Evolutionary conservation across 2,797 vertebrate species (phyloP).

Genomic region (Argya squamiceps): DNA sequence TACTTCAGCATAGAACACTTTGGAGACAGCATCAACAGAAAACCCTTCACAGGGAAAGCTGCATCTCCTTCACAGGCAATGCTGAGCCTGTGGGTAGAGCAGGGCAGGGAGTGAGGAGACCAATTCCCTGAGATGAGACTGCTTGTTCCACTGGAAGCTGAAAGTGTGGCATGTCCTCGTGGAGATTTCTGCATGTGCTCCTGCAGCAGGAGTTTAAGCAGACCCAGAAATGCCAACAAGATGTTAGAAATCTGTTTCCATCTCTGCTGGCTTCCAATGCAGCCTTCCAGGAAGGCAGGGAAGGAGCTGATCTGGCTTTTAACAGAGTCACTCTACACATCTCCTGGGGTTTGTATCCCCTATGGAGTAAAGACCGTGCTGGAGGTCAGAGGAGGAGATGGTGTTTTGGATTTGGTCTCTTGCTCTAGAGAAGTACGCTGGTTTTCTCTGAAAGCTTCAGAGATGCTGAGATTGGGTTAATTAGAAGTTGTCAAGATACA

Average conservation of each 20-base stretch:
- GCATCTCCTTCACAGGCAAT: neutral
- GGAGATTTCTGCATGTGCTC: neutral
- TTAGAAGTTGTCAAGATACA: conserved; percentile 37
- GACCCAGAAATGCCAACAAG: neutral
- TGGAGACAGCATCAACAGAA: neutral
- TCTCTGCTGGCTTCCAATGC: neutral
- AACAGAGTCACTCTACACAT: neutral
- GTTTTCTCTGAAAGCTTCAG: neutral
- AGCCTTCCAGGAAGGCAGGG: neutral
- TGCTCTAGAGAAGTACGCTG: neutral
- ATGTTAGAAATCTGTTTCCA: neutral
- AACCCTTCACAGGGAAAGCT: neutral
- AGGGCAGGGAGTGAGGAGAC: neutral
- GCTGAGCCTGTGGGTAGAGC: neutral
- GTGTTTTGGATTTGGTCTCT: neutral
- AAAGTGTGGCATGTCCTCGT: neutral
- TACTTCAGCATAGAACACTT: neutral
- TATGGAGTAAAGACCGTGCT: neutral
- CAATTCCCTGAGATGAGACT: neutral
- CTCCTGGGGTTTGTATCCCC: neutral
- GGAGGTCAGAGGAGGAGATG: neutral
- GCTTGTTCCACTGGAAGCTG: neutral
- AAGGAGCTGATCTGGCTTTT: neutral
- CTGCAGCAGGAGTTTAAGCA: neutral
- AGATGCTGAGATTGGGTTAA: conserved; percentile 3